phyloP scores from a whole-genome alignment of 2,888 invertebrate genomes.

The Fragum whitleyi region DNA sequence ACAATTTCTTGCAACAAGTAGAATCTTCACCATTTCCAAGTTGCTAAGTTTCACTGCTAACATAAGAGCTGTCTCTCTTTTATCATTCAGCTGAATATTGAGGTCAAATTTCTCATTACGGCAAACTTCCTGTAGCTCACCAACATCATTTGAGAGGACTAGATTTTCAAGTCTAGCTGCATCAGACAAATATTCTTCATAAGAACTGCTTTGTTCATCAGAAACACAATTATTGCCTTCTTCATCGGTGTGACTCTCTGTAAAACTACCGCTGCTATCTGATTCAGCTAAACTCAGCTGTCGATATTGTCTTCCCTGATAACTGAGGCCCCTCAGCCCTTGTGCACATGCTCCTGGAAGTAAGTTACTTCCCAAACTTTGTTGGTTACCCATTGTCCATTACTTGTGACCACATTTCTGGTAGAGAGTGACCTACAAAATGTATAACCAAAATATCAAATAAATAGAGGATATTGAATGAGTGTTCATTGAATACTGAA shows the following conservation, averaged over 20 bases:
- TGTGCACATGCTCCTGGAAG: slow-evolving; percentile 51
- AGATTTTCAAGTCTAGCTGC: slow-evolving; percentile 58
- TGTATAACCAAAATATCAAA: too few species aligned
- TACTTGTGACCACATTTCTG: background rate
- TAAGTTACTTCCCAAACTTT: slow-evolving; percentile 44
- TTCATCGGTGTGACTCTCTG: slow-evolving; percentile 50
- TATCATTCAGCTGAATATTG: slow-evolving; percentile 74
- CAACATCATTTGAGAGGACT: slow-evolving; percentile 54
- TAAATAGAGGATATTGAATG: too few species aligned
- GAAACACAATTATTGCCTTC: slow-evolving; percentile 37
- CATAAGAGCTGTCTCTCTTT: slow-evolving; percentile 76
- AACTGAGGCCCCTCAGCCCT: slow-evolving; percentile 34
- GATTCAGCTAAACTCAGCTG: slow-evolving; percentile 53
- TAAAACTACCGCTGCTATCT: slow-evolving; percentile 47
- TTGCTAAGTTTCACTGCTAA: slow-evolving; percentile 75
- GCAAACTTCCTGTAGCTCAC: slow-evolving; percentile 52
- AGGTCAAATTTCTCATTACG: slow-evolving; percentile 64
- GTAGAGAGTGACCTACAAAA: background rate
- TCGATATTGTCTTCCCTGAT: slow-evolving; percentile 37
- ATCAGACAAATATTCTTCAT: slow-evolving; percentile 53
- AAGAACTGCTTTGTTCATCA: slow-evolving; percentile 28
- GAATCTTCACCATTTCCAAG: slow-evolving; percentile 70
- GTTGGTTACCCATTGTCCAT: slow-evolving; percentile 32
- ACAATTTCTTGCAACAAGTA: slow-evolving; percentile 66
- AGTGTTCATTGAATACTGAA: too few species aligned